Evolutionary conservation across 2,797 vertebrate species (phyloP).

Genomic region (Miopithecus talapoin): DNA sequence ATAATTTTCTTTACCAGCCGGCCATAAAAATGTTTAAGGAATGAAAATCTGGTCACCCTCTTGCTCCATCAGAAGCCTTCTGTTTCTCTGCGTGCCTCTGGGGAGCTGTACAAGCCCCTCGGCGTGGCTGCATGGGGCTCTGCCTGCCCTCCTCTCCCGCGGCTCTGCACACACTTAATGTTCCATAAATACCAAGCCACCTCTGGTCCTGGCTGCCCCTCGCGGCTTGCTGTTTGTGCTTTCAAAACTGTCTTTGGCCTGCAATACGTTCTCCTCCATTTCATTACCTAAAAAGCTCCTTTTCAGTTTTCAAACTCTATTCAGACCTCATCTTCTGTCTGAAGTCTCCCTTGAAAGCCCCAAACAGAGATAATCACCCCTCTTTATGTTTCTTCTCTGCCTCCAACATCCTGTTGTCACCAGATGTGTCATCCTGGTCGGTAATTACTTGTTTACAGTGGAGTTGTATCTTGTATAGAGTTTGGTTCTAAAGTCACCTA

Average conservation of each 20-base stretch:
- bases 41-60: rapidly evolving
- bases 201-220: rapidly evolving
- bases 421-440: rapidly evolving
- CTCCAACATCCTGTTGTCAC: background rate
- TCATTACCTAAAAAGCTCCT: background rate
- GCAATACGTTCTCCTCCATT: rapidly evolving
- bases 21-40: background rate
- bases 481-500: background rate
- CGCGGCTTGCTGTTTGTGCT: rapidly evolving
- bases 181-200: background rate
- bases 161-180: rapidly evolving
- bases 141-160: background rate
- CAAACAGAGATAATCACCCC: background rate
- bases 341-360: background rate
- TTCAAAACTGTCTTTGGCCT: background rate
- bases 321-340: background rate
- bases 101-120: rapidly evolving
- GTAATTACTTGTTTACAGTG: background rate
- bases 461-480: background rate
- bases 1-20: background rate
- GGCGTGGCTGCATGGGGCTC: rapidly evolving
- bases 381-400: background rate
- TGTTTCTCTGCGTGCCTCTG: rapidly evolving
- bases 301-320: background rate
- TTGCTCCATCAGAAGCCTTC: rapidly evolving